phyloP scores from a whole-genome alignment of 2,888 invertebrate species.

The Synergus umbraculus region DNA sequence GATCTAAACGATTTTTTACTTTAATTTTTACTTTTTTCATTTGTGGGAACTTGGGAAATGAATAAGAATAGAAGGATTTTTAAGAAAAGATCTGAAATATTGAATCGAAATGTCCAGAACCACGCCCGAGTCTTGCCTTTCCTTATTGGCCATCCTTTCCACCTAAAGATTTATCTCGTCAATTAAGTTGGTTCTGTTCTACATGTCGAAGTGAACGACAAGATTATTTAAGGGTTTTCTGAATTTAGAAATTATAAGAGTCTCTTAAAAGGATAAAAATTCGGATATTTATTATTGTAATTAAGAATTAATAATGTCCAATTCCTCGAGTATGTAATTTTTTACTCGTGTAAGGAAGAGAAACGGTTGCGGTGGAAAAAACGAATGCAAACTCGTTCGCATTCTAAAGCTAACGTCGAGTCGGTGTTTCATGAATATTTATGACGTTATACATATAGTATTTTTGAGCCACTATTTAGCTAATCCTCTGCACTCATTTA shows the following conservation, averaged over 20 bases:
- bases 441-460: slow-evolving; percentile 77
- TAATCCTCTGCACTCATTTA: slow-evolving; percentile 77
- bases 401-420: slow-evolving; percentile 60
- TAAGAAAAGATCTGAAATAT: background rate
- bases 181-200: slow-evolving; percentile 56
- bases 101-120: slow-evolving; percentile 39
- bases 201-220: slow-evolving; percentile 50
- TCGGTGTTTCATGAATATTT: slow-evolving; percentile 76
- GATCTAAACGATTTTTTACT: background rate
- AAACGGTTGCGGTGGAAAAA: slow-evolving; percentile 55
- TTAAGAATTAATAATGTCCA: slow-evolving; percentile 23
- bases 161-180: slow-evolving; percentile 52
- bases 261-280: slow-evolving; percentile 47
- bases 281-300: slow-evolving; percentile 16
- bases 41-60: background rate
- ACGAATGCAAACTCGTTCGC: slow-evolving; percentile 57
- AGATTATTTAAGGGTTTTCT: slow-evolving; percentile 46
- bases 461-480: slow-evolving; percentile 78
- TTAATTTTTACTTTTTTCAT: background rate
- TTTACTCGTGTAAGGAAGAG: slow-evolving; percentile 47
- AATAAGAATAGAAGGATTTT: background rate
- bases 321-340: slow-evolving; percentile 53
- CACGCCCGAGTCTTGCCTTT: slow-evolving; percentile 56
- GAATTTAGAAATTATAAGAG: slow-evolving; percentile 54
- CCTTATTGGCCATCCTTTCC: slow-evolving; percentile 57